Evolutionary conservation across 37 sponge, comb jelly and placozoan species (phyloP).

Genomic region (Spongilla lacustris): DNA sequence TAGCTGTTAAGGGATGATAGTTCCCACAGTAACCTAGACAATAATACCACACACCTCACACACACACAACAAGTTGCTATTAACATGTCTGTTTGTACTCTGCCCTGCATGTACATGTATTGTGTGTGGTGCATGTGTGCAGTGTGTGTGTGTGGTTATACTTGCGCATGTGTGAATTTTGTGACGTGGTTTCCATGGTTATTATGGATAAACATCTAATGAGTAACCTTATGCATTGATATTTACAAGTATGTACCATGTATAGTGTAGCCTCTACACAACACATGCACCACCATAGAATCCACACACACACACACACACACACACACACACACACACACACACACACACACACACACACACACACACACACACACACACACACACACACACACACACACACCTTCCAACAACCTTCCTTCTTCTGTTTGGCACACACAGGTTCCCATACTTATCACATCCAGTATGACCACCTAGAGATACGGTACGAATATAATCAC

Average conservation of each 20-base stretch:
- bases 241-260: not conserved
- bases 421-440: slow-evolving; percentile 86
- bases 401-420: slow-evolving; percentile 84
- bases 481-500: not conserved
- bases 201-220: not conserved
- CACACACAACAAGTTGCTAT: too few relatives aligned
- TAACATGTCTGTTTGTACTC: too few relatives aligned
- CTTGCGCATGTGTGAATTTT: not conserved
- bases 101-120: too few relatives aligned
- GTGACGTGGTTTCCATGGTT: not conserved
- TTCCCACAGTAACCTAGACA: too few relatives aligned
- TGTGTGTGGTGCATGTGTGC: slow-evolving; percentile 40
- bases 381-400: not conserved
- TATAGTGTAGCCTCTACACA: too few relatives aligned
- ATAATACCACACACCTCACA: too few relatives aligned
- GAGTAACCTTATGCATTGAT: too few relatives aligned
- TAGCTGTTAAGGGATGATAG: too few relatives aligned
- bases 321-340: not conserved
- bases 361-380: not conserved
- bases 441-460: slow-evolving; percentile 70
- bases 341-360: not conserved
- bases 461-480: slow-evolving; percentile 77
- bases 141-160: slow-evolving; percentile 6
- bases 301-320: too few relatives aligned
- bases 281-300: too few relatives aligned